Percentiles rank a stretch among this genome's conserved stretches.
phyloP scores from a whole-genome alignment of 2,797 vertebrate genomes.

The Eurystomus glaucurus region DNA sequence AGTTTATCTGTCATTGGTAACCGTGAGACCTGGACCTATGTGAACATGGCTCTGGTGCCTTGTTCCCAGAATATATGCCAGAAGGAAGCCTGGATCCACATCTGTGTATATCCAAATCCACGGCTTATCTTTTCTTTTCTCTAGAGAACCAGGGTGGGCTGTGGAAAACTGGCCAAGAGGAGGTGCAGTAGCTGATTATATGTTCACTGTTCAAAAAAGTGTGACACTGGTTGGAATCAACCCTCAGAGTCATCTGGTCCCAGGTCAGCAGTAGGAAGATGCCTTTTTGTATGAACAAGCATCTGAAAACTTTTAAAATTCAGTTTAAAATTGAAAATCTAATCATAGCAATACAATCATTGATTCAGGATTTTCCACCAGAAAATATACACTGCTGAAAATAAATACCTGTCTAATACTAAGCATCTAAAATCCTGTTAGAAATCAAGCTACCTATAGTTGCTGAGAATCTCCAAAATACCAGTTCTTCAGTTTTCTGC shows the following conservation, averaged over 20 bases:
- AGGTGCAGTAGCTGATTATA: neutral
- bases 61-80: neutral
- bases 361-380: neutral
- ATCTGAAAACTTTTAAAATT: neutral
- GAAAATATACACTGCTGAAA: neutral
- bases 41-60: rapidly evolving
- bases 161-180: neutral
- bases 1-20: neutral
- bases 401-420: neutral
- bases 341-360: neutral
- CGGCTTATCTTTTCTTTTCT: neutral
- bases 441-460: neutral
- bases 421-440: neutral
- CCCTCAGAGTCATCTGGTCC: neutral
- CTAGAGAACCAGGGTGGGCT: neutral
- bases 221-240: neutral
- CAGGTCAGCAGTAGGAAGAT: neutral
- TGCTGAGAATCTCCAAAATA: neutral
- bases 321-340: neutral
- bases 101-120: neutral
- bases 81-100: neutral
- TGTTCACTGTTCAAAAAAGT: neutral
- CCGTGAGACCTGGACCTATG: neutral
- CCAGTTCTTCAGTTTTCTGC: neutral
- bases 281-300: neutral